These are phyloP conservation scores for Hippopotamus amphibius DNA, from an alignment of 2,113 vertebrate species.

Conservation along the genomic window DNA sequence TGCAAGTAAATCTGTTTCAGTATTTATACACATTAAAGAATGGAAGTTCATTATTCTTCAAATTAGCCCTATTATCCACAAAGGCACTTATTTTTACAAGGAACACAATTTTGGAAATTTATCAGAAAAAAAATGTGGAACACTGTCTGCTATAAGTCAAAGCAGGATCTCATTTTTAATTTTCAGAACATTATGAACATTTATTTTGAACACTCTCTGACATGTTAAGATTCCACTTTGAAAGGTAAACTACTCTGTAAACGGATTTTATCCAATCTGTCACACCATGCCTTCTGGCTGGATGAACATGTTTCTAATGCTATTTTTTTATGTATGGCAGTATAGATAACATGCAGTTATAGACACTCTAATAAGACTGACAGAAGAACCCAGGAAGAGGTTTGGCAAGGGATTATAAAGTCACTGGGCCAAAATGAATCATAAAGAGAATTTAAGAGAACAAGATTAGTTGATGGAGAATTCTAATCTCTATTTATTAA, in stretches of 20 bases:
- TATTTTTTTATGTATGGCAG: constrained; percentile 68
- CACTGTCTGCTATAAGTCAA: constrained; percentile 42
- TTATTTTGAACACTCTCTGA: constrained; percentile 72
- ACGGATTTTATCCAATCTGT: constrained; percentile 64
- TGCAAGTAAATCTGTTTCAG: neutral
- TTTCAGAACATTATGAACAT: constrained; percentile 68
- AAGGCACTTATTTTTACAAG: neutral
- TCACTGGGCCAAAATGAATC: neutral
- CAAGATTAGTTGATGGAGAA: neutral
- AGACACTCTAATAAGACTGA: neutral
- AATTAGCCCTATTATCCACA: neutral
- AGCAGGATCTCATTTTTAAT: constrained; percentile 67
- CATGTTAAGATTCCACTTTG: constrained; percentile 56
- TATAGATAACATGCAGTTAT: constrained; percentile 38
- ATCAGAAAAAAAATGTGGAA: constrained; percentile 21
- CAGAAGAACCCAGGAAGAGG: neutral
- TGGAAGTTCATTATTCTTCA: constrained; percentile 51
- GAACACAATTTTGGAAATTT: constrained; percentile 19
- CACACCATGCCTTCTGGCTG: constrained; percentile 52
- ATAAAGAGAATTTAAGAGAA: neutral
- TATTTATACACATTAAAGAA: neutral
- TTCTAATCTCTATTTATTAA: neutral
- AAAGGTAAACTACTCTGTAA: constrained; percentile 53
- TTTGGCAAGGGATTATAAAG: neutral
- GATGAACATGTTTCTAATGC: constrained; percentile 63